phyloP scores from a whole-genome alignment of 2,113 vertebrate species.

The Chionodraco myersi region DNA sequence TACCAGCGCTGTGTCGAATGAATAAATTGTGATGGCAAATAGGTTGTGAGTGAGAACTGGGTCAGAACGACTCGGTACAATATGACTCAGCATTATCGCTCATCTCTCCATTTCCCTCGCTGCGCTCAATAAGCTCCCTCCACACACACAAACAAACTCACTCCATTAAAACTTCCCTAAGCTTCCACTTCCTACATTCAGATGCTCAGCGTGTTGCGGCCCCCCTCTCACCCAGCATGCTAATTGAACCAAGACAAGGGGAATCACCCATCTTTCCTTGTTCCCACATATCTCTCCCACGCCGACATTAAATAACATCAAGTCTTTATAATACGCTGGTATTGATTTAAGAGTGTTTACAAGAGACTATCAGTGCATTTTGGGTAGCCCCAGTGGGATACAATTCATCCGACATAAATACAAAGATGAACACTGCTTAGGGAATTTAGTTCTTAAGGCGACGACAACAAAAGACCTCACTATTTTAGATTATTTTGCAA shows the following conservation, averaged over 20 bases:
- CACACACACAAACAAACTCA: constrained; percentile 44
- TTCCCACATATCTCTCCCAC: constrained; percentile 26
- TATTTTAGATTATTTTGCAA: background rate
- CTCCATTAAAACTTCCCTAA: constrained; percentile 64
- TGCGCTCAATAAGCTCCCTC: constrained; percentile 11
- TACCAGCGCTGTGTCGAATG: constrained; percentile 47
- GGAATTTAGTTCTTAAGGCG: background rate
- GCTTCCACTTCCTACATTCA: constrained; percentile 48
- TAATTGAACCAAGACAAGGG: constrained; percentile 8
- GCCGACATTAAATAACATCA: constrained; percentile 5
- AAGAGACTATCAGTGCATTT: background rate
- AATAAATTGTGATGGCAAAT: constrained; percentile 64
- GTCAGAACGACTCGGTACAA: constrained; percentile 63
- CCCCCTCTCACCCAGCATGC: constrained; percentile 18
- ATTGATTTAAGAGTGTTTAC: background rate
- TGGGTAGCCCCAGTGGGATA: background rate
- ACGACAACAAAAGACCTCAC: background rate
- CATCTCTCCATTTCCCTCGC: constrained; percentile 20
- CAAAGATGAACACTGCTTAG: background rate
- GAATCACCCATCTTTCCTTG: constrained; percentile 26
- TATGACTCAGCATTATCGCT: constrained; percentile 66
- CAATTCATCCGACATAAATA: background rate
- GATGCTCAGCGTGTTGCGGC: constrained; percentile 40
- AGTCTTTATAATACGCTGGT: background rate
- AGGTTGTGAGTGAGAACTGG: constrained; percentile 68